Base-by-base conservation (phyloP, 2,797 vertebrate genomes). In the Parambassis ranga region DNA sequence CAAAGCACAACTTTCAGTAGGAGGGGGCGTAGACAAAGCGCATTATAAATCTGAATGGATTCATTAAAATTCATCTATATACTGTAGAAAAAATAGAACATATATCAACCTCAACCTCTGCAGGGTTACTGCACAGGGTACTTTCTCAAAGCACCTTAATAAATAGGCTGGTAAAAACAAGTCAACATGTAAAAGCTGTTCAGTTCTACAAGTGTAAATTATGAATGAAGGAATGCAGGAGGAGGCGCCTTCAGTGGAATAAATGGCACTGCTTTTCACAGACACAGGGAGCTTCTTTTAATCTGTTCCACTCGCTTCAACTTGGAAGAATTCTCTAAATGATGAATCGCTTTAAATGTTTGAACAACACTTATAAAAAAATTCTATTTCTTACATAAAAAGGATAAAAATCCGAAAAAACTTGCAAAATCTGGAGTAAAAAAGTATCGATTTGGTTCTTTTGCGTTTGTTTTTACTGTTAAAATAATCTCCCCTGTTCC, bases 91-190 rank as follows among this genome's bases (percentile, higher is more conserved):
- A 81, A 85, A 77, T 57, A 83, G 50, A 80, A 67, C 58, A 18
- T 56, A 65, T 55, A 55, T 57, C 30, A 42, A 77, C 49, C n/a
- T n/a, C 9, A 18, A 26, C 39, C 39, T 59, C 35, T 1, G 28
- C 63, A 66, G 59, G 4, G 19, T 65, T 47, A 62, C 63, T 65
- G 65, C 66, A 64, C 63, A 77, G 57, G 56, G 43, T 64, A 70
- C 70, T 63, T 66, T 78, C 58, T 72, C 61, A 79, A 84, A 87
- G 81, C 85, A 87, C 84, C 77, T 52, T 74, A 76, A 90, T 87
- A 88, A 87, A 90, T 85, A 86, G 53, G 64, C 72, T 67, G 66
- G 59, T 77, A 81, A 76, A 80, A 69, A 79, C 9, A 53, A 61
- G 37, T 72, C n/a, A 46, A 60, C 13, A 37, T 52, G 46, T 49